Conservation (phyloP, 2,888 invertebrate genomes). For the Lapara coniferarum region DNA sequence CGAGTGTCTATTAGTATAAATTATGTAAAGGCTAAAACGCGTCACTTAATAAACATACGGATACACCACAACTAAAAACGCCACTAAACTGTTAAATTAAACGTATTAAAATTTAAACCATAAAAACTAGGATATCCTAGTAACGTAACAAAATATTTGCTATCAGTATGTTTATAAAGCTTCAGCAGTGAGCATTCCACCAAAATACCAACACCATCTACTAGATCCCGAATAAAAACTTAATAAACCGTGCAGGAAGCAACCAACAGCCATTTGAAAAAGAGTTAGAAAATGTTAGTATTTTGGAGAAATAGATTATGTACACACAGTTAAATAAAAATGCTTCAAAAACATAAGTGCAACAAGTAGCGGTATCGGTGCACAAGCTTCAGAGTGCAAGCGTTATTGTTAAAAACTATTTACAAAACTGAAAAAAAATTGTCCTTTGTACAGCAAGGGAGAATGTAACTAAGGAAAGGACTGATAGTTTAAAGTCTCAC, state of each 20-base stretch:
- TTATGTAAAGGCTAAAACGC: constrained; percentile 40
- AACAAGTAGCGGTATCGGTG: constrained; percentile 61
- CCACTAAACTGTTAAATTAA: neutral
- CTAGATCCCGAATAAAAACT: constrained; percentile 55
- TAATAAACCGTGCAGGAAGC: constrained; percentile 65
- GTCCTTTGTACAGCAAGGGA: constrained; percentile 15
- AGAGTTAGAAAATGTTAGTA: constrained; percentile 77
- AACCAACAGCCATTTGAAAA: constrained; percentile 46
- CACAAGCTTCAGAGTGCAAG: constrained; percentile 71
- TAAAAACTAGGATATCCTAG: constrained; percentile 5
- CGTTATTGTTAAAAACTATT: constrained; percentile 47
- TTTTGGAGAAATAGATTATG: constrained; percentile 76
- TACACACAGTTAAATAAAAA: constrained; percentile 51
- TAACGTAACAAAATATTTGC: constrained; percentile 15
- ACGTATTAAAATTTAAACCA: constrained; percentile 21
- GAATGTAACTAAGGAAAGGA: constrained; percentile 30
- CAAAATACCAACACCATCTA: constrained; percentile 83
- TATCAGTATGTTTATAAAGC: constrained; percentile 66
- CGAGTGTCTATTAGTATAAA: constrained; percentile 53
- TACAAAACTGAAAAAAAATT: constrained; percentile 25
- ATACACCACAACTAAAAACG: constrained; percentile 14
- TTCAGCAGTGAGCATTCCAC: constrained; percentile 68
- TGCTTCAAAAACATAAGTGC: constrained; percentile 59
- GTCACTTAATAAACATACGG: constrained; percentile 69
- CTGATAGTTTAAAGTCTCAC: constrained; percentile 56